Evolutionary conservation across 1,140 invertebrate genomes (phyloP), one percentile per base, ranked within the genome.

Genomic region (Ostrea denselamellosa): DNA sequence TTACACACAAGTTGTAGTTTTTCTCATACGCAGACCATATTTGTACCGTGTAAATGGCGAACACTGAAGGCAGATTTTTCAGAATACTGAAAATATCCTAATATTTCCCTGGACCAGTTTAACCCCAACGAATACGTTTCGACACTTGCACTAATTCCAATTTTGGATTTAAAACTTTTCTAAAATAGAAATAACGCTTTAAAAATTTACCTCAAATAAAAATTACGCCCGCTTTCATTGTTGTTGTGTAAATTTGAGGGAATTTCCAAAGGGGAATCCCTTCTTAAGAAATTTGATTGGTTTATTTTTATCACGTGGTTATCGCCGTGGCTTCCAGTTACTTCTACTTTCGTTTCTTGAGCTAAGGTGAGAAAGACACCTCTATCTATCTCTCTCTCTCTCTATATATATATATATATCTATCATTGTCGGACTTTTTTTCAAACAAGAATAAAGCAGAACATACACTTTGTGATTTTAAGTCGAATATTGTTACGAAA

Each of bases 231-330:
- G 68, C 25, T 62, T 44, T 14, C 56, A 62, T 62, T 62, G 19
- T 62, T 62, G 56, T 62, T 25, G 14, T 25, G 68, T 22, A 71
- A 71, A 19, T 51, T 83, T 83, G 82, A 83, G 82, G 82, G 82
- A 83, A 83, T 83, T 52, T 52, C 44, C 28, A n/a, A 53, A 51
- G 17, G 82, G 52, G 51, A 22, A 71, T 71, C 28, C 68, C 68
- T 25, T 25, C 5, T 10, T 12, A 2, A 71, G 65, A 71, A 10
- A 14, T 71, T 25, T 28, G 68, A 71, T 71, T 71, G 68, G 68
- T 34, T 25, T 14, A 71, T 28, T 9, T 34, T 71, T 71, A 28
- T 71, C 68, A 71, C 68, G 68, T 71, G 68, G 25, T 12, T 71
- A 71, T 12, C 3, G 9, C 5, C 28, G 22, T 22, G 22, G 28